Base-by-base conservation (phyloP, 2,797 vertebrate genomes). In the Trematocara caparti region DNA sequence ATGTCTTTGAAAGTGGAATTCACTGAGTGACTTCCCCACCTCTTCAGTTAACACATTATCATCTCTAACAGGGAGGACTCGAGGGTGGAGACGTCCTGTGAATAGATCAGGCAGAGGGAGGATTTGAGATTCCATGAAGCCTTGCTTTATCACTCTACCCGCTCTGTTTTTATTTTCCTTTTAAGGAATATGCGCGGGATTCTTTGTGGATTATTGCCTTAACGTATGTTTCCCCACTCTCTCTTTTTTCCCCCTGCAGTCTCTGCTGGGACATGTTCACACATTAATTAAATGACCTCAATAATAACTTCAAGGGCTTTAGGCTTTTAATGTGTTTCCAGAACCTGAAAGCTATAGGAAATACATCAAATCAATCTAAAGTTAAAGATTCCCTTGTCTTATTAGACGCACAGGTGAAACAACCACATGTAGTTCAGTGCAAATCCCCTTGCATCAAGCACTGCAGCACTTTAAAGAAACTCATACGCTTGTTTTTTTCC, bases 1-100 rank as follows among this genome's bases (percentile, higher is more conserved):
- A 48, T 85, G 82, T 83, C 88, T 90, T 84, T 79, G n/a, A 87
- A 81, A 85, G 75, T 62, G 62, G 81, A 86, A 83, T 85, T 83
- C 74, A 81, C 64, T 72, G 75, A 86, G 64, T 32, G 48, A 55
- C 14, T 72, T 75, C 19, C 11, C 43, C 77, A 82, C 79, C 82
- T 87, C 86, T 47, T 84, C 73, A 57, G 47, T 83, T 88, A 81
- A 82, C 83, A 80, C 78, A 75, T 88, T 80, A 84, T 76, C 34
- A 62, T 87, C 66, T 86, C 51, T 17, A 81, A 79, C 86, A 79
- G 48, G 50, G 59, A 79, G 40, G 83, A 89, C 90, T 86, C 83
- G 59, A 49, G 83, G 92, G 85, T 73, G 83, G 43, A 86, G 69
- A 79, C 72, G 59, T 84, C 80, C 84, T 80, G 66, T 88, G 83